Base-by-base conservation (phyloP, 2,113 vertebrate species). In the Mandrillus leucophaeus region DNA sequence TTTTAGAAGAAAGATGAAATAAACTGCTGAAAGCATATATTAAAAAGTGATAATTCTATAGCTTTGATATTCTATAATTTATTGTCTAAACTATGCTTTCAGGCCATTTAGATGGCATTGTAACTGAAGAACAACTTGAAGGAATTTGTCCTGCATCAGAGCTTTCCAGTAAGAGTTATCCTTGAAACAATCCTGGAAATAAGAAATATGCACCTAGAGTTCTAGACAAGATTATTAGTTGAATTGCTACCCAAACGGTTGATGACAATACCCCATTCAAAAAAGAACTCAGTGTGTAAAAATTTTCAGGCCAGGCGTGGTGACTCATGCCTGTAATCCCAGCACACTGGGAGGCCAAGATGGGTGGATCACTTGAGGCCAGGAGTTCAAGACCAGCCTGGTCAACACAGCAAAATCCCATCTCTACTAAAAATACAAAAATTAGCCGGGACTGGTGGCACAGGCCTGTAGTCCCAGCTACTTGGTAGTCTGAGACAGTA, bases 171-270 rank as follows among this genome's bases (percentile, higher is more conserved):
- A 90, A 79, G 45, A 88, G 48, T 73, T 18, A 86, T n/a, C 48
- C 32, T 50, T 61, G 72, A 98, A 82, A 59, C 4, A 52, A 79
- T 70, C 86, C 45, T 89, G 61, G 84, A 96, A 96, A 78, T 40
- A 52, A 72, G 48, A 93, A 86, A 64, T 43, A 75, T 18, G 90
- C 48, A 70, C 35, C 82, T 30, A 76, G n/a, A 59, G 4, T 6
- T 72, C n/a, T 30, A 40, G 10, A 43, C 13, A 80, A 30, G 23
- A 12, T 72, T 80, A 38, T 81, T 76, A 72, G 45, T n/a, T 64
- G 45, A 95, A 35, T 30, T 88, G 27, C 78, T 66, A n/a, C 25
- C 48, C 8, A 52, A 79, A 86, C 22, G 6, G 8, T 16, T 86
- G 50, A 66, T 78, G 73, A 68, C 1, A 90, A 88, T 84, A 48